phyloP scores from a whole-genome alignment of 2,113 vertebrate genomes.

The Micronycteris hirsuta region DNA sequence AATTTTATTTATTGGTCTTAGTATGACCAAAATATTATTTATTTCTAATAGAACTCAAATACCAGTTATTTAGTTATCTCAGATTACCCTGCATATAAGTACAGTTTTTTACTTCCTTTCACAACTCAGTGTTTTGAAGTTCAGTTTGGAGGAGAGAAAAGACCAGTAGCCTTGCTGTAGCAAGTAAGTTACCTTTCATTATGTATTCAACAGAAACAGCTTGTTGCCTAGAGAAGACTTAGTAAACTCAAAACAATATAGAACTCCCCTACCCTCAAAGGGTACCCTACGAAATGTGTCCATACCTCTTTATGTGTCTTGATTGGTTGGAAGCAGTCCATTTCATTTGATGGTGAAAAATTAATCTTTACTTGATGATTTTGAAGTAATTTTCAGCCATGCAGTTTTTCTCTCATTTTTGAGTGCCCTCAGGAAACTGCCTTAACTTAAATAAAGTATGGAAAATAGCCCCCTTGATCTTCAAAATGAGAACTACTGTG shows the following conservation, averaged over 20 bases:
- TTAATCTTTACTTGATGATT: conserved; percentile 58
- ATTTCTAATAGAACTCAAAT: conserved; percentile 22
- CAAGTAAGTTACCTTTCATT: conserved; percentile 52
- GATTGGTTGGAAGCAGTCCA: conserved; percentile 22
- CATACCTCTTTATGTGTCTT: conserved; percentile 25
- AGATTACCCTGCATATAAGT: neutral
- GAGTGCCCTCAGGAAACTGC: neutral
- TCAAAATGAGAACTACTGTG: conserved; percentile 41
- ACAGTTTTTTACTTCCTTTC: neutral
- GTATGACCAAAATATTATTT: neutral
- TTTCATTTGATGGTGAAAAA: conserved; percentile 45
- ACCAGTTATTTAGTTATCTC: neutral
- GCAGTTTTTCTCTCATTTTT: conserved; percentile 49
- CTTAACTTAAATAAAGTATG: conserved; percentile 56
- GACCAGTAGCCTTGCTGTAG: neutral
- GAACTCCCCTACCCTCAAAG: neutral
- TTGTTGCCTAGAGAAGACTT: neutral
- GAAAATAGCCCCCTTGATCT: conserved; percentile 41
- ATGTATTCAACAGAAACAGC: neutral
- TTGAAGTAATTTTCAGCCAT: conserved; percentile 40
- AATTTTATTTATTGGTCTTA: conserved; percentile 21
- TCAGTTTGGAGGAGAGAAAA: conserved; percentile 15
- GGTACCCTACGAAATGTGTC: neutral
- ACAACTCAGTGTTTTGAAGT: neutral
- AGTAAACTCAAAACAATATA: neutral